Evolutionary conservation across 1,140 invertebrate species (phyloP).

Genomic region (Scylla paramamosain): DNA sequence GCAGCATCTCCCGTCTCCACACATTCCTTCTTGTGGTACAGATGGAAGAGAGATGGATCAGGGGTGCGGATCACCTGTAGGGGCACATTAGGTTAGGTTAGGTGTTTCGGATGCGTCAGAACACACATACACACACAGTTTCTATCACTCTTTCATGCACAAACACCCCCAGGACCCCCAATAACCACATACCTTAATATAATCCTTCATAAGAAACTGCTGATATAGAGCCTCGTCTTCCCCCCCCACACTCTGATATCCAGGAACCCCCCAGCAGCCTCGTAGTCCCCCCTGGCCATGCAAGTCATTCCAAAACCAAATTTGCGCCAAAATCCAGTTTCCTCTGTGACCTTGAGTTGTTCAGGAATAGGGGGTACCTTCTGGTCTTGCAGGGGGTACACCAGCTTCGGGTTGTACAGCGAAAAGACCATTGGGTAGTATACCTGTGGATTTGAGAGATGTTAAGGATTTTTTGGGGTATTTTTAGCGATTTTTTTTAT

Average conservation of each 20-base stretch:
- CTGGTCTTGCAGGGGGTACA: slow-evolving; percentile 63
- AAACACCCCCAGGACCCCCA: no score
- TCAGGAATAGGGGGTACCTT: slow-evolving; percentile 3
- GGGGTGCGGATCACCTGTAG: slow-evolving; percentile 59
- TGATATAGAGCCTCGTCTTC: slow-evolving; percentile 59
- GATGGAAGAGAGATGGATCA: slow-evolving; percentile 62
- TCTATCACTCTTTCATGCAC: no score
- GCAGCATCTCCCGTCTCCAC: not conserved
- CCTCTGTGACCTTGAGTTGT: slow-evolving; percentile 34
- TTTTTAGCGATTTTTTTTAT: no score
- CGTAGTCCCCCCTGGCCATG: slow-evolving; percentile 31
- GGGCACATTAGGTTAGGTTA: not conserved
- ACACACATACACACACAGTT: no score
- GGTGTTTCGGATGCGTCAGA: no score
- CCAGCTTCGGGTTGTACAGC: slow-evolving; percentile 60
- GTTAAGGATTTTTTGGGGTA: no score
- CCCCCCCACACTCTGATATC: slow-evolving; percentile 57
- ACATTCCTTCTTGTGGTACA: slow-evolving; percentile 68
- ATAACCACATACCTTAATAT: slow-evolving; percentile 49
- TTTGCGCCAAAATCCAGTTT: slow-evolving; percentile 60
- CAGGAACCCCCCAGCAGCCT: slow-evolving; percentile 38
- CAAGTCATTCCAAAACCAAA: slow-evolving; percentile 64
- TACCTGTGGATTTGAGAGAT: slow-evolving; percentile 26
- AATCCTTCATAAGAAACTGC: slow-evolving; percentile 45
- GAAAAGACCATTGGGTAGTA: slow-evolving; percentile 68